Evolutionary conservation across 1,140 invertebrate species (phyloP).

Genomic region (Cyphomyrmex costatus): DNA sequence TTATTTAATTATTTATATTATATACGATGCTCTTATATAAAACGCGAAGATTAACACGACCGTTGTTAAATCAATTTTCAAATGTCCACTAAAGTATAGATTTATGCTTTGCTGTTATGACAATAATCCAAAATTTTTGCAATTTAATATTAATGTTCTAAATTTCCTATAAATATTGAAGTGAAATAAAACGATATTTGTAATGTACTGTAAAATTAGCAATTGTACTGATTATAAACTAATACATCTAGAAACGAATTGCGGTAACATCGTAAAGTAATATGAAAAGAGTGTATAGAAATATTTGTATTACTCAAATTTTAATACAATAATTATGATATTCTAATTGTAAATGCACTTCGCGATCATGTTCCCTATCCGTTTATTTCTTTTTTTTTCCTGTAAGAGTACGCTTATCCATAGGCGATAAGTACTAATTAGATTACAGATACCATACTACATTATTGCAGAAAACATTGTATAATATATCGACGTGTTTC

Average conservation of each 20-base stretch:
- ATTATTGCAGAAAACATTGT: slow-evolving; percentile 46
- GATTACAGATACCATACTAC: slow-evolving; percentile 9
- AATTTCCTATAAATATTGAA: not conserved
- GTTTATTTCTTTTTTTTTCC: not conserved
- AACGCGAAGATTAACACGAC: slow-evolving; percentile 34
- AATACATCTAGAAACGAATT: not conserved
- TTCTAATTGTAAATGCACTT: slow-evolving; percentile 64
- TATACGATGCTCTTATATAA: slow-evolving; percentile 55
- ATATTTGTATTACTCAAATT: not conserved
- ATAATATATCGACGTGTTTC: slow-evolving; percentile 21
- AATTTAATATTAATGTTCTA: slow-evolving; percentile 54
- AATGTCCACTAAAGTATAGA: slow-evolving; percentile 11
- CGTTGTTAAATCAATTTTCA: slow-evolving; percentile 45
- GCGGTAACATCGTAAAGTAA: slow-evolving; percentile 7
- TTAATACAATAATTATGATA: not conserved
- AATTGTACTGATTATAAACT: not conserved
- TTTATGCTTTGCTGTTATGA: slow-evolving; percentile 5
- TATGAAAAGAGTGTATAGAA: slow-evolving; percentile 21
- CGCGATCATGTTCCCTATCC: slow-evolving; percentile 29
- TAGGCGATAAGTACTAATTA: slow-evolving; percentile 34
- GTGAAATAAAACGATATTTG: not conserved
- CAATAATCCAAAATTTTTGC: slow-evolving; percentile 28
- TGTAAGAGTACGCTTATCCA: slow-evolving; percentile 34
- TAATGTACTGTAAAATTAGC: not conserved
- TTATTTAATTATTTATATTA: slow-evolving; percentile 32